Base-by-base conservation (phyloP, 2,797 vertebrate species). In the Rhinichthys osculus region DNA sequence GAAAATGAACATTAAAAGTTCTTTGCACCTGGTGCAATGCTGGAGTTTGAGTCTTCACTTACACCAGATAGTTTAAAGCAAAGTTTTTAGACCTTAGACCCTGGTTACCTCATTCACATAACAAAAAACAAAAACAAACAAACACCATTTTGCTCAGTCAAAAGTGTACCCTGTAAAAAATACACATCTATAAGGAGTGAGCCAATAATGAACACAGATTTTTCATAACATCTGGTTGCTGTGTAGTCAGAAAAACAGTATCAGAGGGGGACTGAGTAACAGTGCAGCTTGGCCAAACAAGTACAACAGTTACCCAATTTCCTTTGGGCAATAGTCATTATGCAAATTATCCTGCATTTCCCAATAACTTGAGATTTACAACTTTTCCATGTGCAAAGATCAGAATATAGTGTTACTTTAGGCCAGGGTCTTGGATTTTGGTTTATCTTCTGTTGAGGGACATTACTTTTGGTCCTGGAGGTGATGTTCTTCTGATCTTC, bases 261-360 rank as follows among this genome's bases (percentile, higher is more conserved):
- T 71, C n/a, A 47, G 27, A 85, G 33, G 17, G 73, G 17, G 14
- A 84, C 82, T 69, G 82, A n/a, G 50, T 19, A 33, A 62, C 17
- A 9, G n/a, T 38, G 50, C 30, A 64, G 66, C 47, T 78, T 30
- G 3, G n/a, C 7, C 23, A 78, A 40, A 84, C 74, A 59, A 35
- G 66, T 7, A 57, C 33, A 78, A n/a, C 47, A 71, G 52, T 69
- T 78, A 52, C 33, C n/a, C 42, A 84, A 77, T 77, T 52, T 77
- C 33, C 82, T 67, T 76, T 74, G 27, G 70, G 40, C 40, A 82
- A 62, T 8, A 76, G 59, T 27, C 62, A 27, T 64, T 77, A 77
- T 67, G 27, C 42, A 83, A 83, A 83, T 50, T 1, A 69, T 54
- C 33, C 23, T 40, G 72, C 10, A 38, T 77, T 77, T 84, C 72